phyloP scores from a whole-genome alignment of 2,113 vertebrate species.

The Rhinogobius similis region DNA sequence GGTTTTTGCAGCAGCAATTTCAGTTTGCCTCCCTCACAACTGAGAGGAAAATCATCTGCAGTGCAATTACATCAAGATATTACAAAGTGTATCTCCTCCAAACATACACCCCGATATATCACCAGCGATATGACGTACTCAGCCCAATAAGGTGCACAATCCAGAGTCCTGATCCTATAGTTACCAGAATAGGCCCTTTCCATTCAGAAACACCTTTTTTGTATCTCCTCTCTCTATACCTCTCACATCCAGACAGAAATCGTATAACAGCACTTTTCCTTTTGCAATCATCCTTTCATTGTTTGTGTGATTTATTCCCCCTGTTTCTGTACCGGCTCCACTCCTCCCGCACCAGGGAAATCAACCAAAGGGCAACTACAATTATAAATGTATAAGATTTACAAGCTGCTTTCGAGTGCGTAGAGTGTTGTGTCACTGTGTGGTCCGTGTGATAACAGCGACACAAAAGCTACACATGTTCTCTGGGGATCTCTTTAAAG shows the following conservation, averaged over 20 bases:
- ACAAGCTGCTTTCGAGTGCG: slow-evolving; percentile 48
- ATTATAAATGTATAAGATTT: slow-evolving; percentile 65
- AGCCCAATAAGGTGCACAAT: neutral
- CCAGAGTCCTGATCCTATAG: neutral
- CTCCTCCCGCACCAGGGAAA: slow-evolving; percentile 48
- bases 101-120: too few relatives aligned
- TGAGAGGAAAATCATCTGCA: too few relatives aligned
- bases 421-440: slow-evolving; percentile 25
- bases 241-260: slow-evolving; percentile 23
- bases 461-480: slow-evolving; percentile 7
- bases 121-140: too few relatives aligned
- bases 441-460: slow-evolving; percentile 34
- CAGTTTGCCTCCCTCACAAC: too few relatives aligned
- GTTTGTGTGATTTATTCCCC: slow-evolving; percentile 60
- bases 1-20: too few relatives aligned
- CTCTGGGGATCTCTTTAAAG: slow-evolving; percentile 29
- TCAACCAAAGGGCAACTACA: slow-evolving; percentile 58
- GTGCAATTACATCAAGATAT: too few relatives aligned
- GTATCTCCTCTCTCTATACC: neutral
- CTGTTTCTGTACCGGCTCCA: slow-evolving; percentile 33
- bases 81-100: too few relatives aligned
- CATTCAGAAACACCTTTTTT: neutral
- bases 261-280: slow-evolving; percentile 26
- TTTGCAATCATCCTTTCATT: slow-evolving; percentile 34
- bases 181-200: neutral